Evolutionary conservation across 2,113 vertebrate species (phyloP).

Genomic region (Phasianus colchicus): DNA sequence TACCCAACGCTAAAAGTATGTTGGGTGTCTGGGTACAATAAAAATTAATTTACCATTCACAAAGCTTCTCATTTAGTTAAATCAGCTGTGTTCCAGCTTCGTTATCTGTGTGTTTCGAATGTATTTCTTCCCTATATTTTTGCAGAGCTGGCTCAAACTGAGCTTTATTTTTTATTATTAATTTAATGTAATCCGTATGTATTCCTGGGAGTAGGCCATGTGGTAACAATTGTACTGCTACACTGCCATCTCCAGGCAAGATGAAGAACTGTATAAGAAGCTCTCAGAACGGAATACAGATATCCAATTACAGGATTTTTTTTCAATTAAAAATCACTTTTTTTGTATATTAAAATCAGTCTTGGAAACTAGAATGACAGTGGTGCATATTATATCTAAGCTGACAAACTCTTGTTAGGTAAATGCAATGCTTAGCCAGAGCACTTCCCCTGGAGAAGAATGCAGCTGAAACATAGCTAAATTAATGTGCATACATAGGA

Average conservation of each 20-base stretch:
- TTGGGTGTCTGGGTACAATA: not conserved
- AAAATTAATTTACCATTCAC: slow-evolving; percentile 61
- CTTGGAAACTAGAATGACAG: not conserved
- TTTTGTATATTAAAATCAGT: not conserved
- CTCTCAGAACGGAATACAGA: not conserved
- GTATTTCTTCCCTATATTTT: slow-evolving; percentile 12
- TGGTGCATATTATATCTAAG: fast-evolving
- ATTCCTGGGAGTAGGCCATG: not conserved
- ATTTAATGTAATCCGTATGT: not conserved
- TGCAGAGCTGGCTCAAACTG: not conserved
- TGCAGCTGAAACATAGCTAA: not conserved
- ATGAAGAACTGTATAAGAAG: not conserved
- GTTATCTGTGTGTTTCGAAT: slow-evolving; percentile 29
- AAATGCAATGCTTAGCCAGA: not conserved
- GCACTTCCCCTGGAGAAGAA: not conserved
- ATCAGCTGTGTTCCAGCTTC: slow-evolving; percentile 59
- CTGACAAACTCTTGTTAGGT: not conserved
- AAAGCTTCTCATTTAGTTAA: slow-evolving; percentile 43
- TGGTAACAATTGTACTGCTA: not conserved
- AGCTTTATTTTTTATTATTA: slow-evolving; percentile 29
- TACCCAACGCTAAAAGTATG: not conserved
- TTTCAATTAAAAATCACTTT: not conserved
- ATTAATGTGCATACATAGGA: fast-evolving
- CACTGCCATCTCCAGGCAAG: slow-evolving; percentile 68
- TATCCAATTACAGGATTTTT: too few relatives aligned